Conservation (phyloP, 2,113 vertebrate species). For the Micronisus gabar region DNA sequence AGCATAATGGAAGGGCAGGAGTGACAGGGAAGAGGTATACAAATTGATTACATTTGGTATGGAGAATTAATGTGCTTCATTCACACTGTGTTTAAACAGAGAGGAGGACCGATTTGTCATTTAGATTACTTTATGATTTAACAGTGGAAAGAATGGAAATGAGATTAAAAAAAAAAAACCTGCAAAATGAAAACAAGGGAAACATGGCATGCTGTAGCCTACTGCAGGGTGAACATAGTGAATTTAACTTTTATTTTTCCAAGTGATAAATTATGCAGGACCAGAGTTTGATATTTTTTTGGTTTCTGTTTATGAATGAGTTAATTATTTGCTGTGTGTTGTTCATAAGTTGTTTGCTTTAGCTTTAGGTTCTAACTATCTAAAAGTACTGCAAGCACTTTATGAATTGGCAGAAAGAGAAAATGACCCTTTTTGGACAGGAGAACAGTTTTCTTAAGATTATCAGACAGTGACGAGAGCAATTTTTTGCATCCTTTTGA, state of each 20-base stretch:
- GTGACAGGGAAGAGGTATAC: not conserved
- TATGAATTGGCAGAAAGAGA: not conserved
- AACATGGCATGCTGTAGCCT: not conserved
- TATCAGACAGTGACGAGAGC: not conserved
- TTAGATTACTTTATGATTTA: slow-evolving; percentile 31
- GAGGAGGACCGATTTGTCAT: slow-evolving; percentile 26
- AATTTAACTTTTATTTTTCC: not conserved
- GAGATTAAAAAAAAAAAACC: not conserved
- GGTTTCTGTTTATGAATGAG: not conserved
- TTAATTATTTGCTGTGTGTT: not conserved
- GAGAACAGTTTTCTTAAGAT: not conserved
- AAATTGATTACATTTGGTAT: not conserved
- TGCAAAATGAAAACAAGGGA: not conserved
- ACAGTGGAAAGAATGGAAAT: slow-evolving; percentile 28
- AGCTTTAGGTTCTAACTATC: not conserved
- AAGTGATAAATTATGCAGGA: not conserved
- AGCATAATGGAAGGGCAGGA: slow-evolving; percentile 15
- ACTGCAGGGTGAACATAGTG: not conserved
- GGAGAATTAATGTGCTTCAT: slow-evolving; percentile 36
- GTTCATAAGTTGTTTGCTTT: not conserved
- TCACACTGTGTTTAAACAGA: not conserved
- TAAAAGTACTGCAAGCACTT: not conserved
- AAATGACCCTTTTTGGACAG: not conserved
- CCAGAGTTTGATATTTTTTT: not conserved
- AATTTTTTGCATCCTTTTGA: not conserved